A percentile compares a stretch with the other conserved stretches of the same genome.
Conservation (phyloP, 2,797 vertebrate genomes). For the Alosa sapidissima region DNA sequence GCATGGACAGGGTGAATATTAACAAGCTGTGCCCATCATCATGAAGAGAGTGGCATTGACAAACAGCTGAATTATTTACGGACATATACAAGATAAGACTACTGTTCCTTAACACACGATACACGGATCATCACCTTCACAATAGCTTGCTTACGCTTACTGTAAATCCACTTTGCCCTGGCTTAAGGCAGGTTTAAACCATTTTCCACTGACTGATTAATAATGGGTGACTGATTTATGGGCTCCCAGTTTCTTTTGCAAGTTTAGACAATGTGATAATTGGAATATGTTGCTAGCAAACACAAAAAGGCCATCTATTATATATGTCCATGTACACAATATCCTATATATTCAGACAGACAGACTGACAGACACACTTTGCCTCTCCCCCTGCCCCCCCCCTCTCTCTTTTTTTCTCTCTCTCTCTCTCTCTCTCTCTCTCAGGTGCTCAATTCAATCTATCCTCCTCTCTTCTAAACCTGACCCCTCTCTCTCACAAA, state of each 20-base stretch:
- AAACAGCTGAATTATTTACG: not conserved
- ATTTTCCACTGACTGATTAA: no score
- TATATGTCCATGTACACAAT: no score
- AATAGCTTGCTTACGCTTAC: not conserved
- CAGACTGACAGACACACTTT: not conserved
- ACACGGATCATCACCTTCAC: not conserved
- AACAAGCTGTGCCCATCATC: not conserved
- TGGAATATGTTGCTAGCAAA: no score
- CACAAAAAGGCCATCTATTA: no score
- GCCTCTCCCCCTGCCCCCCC: no score
- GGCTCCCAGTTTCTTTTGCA: no score
- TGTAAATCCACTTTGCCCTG: not conserved
- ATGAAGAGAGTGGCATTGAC: not conserved
- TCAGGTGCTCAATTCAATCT: not conserved
- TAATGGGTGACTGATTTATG: no score
- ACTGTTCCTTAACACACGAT: no score
- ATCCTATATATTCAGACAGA: not conserved
- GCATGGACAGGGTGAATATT: not conserved
- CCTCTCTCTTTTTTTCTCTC: not conserved
- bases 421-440: not conserved
- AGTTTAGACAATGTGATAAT: no score
- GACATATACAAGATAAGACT: no score
- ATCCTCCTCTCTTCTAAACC: constrained; percentile 18
- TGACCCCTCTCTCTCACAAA: constrained; percentile 26
- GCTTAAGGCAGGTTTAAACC: not conserved